Conservation (phyloP, 2,113 vertebrate species). For the Guaruba guarouba region DNA sequence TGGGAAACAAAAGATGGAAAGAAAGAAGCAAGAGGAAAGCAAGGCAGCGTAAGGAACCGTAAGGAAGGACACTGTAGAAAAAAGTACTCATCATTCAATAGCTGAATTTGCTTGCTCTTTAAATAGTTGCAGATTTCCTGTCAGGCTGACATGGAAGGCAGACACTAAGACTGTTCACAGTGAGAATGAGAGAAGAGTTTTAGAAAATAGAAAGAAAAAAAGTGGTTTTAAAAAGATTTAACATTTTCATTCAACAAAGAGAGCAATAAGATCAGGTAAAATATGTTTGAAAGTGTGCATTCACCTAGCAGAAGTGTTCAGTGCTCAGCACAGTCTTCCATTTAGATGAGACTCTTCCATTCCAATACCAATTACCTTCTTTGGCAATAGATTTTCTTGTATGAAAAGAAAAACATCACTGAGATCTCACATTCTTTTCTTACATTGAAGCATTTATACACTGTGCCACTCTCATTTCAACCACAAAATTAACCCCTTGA, state of each 20-base stretch:
- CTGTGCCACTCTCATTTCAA: neutral
- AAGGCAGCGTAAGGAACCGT: neutral
- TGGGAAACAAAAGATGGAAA: neutral
- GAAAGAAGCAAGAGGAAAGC: neutral
- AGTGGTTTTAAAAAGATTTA: neutral
- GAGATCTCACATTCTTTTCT: neutral
- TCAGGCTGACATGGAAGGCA: neutral
- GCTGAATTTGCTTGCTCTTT: neutral
- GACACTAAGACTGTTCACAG: neutral
- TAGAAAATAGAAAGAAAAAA: neutral
- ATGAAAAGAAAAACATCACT: neutral
- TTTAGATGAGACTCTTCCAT: neutral
- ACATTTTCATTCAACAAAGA: neutral
- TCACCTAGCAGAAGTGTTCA: neutral
- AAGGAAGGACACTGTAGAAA: neutral
- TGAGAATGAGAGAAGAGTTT: neutral
- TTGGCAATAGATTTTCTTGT: neutral
- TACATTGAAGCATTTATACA: neutral
- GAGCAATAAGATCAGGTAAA: neutral
- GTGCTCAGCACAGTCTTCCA: neutral
- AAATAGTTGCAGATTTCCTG: neutral
- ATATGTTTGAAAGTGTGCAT: neutral
- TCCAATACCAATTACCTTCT: neutral
- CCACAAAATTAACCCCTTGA: neutral
- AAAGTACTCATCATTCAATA: neutral